Percentiles rank a stretch among this genome's conserved stretches.
Conservation (phyloP, 2,113 vertebrate species). For the Tachycineta bicolor region DNA sequence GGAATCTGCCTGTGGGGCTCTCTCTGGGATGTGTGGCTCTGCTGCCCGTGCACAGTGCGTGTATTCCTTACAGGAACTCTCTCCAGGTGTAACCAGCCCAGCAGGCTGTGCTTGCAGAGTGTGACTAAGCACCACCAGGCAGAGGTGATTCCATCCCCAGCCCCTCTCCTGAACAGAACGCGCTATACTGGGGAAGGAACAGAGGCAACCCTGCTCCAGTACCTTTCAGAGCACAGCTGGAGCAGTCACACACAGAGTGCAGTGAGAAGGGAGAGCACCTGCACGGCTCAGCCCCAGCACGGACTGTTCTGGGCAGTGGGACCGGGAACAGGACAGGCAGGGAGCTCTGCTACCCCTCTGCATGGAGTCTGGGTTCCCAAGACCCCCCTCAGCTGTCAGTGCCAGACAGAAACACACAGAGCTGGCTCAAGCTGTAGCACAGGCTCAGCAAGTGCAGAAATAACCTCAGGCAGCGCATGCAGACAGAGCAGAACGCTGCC, state of each 20-base stretch:
- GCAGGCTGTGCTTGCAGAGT: not conserved
- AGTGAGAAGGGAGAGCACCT: not conserved
- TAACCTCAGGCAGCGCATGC: not conserved
- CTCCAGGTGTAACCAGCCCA: not conserved
- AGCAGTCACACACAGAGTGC: not conserved
- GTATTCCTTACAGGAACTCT: not conserved
- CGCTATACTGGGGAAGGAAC: not conserved
- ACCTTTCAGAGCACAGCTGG: not conserved
- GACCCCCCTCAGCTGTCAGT: not conserved
- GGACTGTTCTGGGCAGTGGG: not conserved
- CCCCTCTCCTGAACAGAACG: not conserved
- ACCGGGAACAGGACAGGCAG: not conserved
- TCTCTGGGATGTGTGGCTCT: not conserved
- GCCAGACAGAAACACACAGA: not conserved
- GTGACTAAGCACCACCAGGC: not conserved
- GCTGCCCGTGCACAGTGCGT: not conserved
- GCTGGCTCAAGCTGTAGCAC: not conserved
- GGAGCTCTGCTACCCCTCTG: not conserved
- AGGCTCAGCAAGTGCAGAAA: not conserved
- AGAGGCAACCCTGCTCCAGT: not conserved
- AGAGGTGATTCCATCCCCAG: not conserved
- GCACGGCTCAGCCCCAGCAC: not conserved
- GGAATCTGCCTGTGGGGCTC: not conserved
- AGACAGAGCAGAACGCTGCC: not conserved
- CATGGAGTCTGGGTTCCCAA: not conserved